phyloP scores from a whole-genome alignment of 92 coral and sea anemone species.

The Porites rus region DNA sequence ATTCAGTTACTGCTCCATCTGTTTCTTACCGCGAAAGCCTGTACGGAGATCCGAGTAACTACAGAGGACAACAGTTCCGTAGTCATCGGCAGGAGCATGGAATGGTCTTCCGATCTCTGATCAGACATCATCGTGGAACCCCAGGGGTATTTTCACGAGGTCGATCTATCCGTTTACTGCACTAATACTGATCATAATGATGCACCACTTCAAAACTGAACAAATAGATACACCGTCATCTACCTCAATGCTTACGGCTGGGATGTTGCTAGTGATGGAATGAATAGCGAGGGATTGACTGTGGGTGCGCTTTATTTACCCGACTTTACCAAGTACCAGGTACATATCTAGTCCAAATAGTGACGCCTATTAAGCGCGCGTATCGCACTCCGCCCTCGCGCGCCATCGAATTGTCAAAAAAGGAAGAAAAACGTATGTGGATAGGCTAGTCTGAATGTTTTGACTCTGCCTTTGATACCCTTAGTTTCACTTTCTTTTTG shows the following conservation, averaged over 20 bases:
- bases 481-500: no score
- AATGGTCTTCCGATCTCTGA: not conserved
- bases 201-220: not conserved
- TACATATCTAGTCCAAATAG: not conserved
- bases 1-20: not conserved
- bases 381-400: no score
- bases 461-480: no score
- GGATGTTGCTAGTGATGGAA: constrained; percentile 3
- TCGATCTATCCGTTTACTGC: not conserved
- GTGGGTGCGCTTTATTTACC: constrained; percentile 27
- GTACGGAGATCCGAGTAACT: constrained; percentile 41
- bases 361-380: no score
- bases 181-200: not conserved
- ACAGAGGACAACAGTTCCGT: constrained; percentile 16
- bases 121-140: constrained; percentile 26
- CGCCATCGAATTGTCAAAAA: no score
- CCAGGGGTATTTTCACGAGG: constrained; percentile 1
- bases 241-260: not conserved
- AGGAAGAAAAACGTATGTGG: no score
- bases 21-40: constrained; percentile 30
- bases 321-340: constrained; percentile 19
- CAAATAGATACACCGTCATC: not conserved
- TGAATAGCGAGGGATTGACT: constrained; percentile 31
- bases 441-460: no score
- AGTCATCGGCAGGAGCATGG: constrained; percentile 33